Evolutionary conservation across 2,113 vertebrate genomes (phyloP).

Genomic region (Alligator sinensis): DNA sequence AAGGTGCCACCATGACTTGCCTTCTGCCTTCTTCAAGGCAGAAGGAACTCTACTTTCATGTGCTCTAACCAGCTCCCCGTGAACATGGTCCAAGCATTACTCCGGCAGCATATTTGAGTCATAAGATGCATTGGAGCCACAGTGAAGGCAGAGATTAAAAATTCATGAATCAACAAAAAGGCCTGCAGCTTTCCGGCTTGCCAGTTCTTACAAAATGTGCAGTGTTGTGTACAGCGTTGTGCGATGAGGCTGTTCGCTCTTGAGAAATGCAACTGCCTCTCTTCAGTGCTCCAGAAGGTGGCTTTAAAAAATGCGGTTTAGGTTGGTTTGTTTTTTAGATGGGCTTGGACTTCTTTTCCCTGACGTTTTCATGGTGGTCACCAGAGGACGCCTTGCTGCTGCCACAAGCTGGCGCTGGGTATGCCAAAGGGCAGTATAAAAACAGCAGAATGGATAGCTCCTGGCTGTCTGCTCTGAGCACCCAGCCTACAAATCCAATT

Average conservation of each 20-base stretch:
- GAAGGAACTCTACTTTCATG: not conserved
- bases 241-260: accelerated
- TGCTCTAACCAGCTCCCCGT: accelerated
- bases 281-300: not conserved
- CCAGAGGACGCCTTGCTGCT: accelerated
- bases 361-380: not conserved
- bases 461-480: not conserved
- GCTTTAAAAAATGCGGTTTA: not conserved
- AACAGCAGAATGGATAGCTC: not conserved
- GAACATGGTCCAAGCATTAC: not conserved
- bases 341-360: not conserved
- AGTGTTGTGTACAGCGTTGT: not conserved
- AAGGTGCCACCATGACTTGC: too few species aligned
- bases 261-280: not conserved
- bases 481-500: not conserved
- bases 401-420: accelerated
- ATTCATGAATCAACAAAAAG: not conserved
- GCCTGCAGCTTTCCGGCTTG: not conserved
- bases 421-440: not conserved
- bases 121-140: not conserved
- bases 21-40: not conserved
- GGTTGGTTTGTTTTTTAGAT: not conserved
- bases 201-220: not conserved
- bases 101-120: not conserved
- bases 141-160: not conserved